These are phyloP conservation scores for Pygoscelis adeliae DNA, from an alignment of 2,113 vertebrate species.

Conservation along the genomic window DNA sequence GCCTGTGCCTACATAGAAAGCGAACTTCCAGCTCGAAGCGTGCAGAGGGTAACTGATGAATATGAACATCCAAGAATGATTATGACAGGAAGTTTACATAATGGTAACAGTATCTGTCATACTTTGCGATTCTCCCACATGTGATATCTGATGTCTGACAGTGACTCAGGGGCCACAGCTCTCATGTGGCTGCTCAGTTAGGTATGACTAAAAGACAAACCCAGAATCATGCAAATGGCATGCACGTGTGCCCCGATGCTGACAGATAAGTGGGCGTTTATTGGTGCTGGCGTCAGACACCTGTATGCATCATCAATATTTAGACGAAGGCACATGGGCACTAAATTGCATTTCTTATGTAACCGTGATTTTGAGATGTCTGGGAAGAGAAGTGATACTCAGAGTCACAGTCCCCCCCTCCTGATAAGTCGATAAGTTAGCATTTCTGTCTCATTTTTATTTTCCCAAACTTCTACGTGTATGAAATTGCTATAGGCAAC, in stretches of 20 bases:
- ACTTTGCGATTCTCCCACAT: constrained; percentile 57
- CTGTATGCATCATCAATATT: neutral
- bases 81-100: constrained; percentile 56
- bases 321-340: neutral
- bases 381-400: constrained; percentile 27
- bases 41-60: constrained; percentile 2
- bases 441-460: constrained; percentile 36
- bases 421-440: neutral
- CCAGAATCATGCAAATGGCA: neutral
- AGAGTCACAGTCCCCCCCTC: neutral
- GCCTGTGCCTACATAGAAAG: constrained; percentile 21
- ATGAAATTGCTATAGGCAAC: constrained; percentile 53
- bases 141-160: constrained; percentile 35
- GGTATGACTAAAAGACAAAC: neutral
- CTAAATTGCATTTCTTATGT: neutral
- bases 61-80: constrained; percentile 33
- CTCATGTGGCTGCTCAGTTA: constrained; percentile 20
- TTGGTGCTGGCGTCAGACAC: constrained; percentile 2
- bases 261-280: constrained; percentile 17
- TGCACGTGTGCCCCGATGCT: neutral
- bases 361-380: neutral
- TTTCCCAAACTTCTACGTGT: constrained; percentile 32
- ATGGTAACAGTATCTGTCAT: constrained; percentile 39
- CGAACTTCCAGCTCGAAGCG: constrained; percentile 17
- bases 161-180: constrained; percentile 20